phyloP scores from a whole-genome alignment of 2,797 vertebrate genomes.

The Urocyon cinereoargenteus region DNA sequence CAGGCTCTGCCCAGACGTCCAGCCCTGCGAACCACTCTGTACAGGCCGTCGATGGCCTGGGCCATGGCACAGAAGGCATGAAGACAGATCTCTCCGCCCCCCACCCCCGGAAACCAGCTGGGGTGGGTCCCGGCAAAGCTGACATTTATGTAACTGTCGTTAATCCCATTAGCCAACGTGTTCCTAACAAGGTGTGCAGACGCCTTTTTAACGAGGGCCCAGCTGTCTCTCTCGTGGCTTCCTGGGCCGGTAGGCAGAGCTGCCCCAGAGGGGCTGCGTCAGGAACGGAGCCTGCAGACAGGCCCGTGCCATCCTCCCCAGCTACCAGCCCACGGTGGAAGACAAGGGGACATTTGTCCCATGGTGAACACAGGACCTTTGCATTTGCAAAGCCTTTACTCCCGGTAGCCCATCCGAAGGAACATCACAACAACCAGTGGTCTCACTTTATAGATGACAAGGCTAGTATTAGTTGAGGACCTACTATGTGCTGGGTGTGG shows the following conservation, averaged over 20 bases:
- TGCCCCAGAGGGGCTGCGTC: not conserved
- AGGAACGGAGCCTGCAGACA: not conserved
- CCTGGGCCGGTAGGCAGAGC: not conserved
- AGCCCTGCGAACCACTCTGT: not conserved
- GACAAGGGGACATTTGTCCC: not conserved
- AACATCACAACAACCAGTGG: not conserved
- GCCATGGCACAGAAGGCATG: not conserved
- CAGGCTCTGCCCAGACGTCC: not conserved
- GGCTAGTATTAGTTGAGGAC: not conserved
- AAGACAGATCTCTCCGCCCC: slow-evolving; percentile 59
- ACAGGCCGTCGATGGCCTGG: not conserved
- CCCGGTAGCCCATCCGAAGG: not conserved
- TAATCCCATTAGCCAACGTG: slow-evolving; percentile 64
- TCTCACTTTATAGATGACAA: not conserved
- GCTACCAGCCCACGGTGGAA: not conserved
- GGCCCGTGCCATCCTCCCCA: rapidly evolving
- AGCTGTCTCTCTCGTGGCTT: not conserved
- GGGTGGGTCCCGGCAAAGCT: not conserved
- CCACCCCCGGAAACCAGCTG: slow-evolving; percentile 66
- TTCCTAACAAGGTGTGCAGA: slow-evolving; percentile 64
- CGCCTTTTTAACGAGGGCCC: slow-evolving; percentile 42
- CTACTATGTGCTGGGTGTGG: not conserved
- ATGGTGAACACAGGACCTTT: too few relatives aligned
- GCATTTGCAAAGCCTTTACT: not conserved
- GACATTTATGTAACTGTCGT: slow-evolving; percentile 70